These are phyloP conservation scores for Anagyrus pseudococci DNA, from an alignment of 2,888 invertebrate species.

Conservation along the genomic window DNA sequence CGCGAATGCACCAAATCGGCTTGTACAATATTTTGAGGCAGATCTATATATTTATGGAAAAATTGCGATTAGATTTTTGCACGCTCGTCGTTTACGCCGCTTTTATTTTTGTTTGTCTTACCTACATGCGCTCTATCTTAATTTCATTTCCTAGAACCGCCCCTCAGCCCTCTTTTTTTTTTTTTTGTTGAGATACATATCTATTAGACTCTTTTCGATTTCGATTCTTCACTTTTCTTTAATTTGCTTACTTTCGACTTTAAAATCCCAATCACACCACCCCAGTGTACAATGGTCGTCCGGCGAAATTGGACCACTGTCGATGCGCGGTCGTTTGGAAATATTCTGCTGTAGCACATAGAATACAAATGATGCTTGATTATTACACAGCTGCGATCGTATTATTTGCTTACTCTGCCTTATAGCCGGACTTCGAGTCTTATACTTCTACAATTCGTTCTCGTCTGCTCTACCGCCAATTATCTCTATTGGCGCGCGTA, in stretches of 20 bases:
- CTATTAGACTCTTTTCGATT: background rate
- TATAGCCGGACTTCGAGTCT: background rate
- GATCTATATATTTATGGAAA: background rate
- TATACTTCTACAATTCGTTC: background rate
- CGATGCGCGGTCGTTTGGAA: constrained; percentile 5
- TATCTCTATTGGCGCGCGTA: no score
- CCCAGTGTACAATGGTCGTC: constrained; percentile 4
- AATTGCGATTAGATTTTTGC: constrained; percentile 13
- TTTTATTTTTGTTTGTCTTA: constrained; percentile 14
- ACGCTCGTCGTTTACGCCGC: constrained; percentile 20
- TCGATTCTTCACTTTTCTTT: background rate
- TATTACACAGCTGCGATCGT: constrained; percentile 15
- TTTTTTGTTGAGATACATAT: background rate
- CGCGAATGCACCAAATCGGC: constrained; percentile 25
- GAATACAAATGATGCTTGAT: constrained; percentile 6
- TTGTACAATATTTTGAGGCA: constrained; percentile 3
- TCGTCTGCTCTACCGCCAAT: no score
- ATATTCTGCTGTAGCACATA: background rate
- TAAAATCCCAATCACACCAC: background rate
- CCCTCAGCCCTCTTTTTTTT: no score
- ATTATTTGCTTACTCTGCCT: background rate
- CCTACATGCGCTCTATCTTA: constrained; percentile 1
- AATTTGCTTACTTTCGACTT: constrained; percentile 7
- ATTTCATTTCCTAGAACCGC: background rate
- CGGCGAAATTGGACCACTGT: constrained; percentile 16